Conservation (phyloP, 2,113 vertebrate species). For the Aleadryas rufinucha region DNA sequence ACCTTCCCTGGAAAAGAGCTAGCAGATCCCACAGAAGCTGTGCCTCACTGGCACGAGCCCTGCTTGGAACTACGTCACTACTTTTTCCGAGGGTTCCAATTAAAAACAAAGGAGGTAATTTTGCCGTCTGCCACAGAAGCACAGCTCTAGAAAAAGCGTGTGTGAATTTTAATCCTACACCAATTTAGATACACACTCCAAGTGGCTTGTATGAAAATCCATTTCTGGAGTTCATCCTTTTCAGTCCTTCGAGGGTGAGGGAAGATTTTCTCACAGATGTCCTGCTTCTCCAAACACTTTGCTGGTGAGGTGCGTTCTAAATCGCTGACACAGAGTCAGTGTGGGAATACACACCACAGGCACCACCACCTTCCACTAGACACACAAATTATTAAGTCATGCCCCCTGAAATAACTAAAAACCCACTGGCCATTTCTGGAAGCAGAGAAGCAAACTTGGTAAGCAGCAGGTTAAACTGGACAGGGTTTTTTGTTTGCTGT, state of each 20-base stretch:
- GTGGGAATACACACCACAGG: neutral
- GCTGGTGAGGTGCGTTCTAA: neutral
- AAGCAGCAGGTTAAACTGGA: neutral
- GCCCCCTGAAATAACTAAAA: neutral
- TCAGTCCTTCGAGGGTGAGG: neutral
- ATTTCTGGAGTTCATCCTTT: neutral
- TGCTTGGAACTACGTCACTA: accelerated
- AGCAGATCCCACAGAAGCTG: neutral
- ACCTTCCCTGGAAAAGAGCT: neutral
- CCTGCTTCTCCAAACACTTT: neutral
- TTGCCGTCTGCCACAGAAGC: neutral
- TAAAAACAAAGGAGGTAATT: neutral
- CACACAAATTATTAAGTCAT: neutral
- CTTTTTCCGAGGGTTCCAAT: neutral
- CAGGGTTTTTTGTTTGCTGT: neutral
- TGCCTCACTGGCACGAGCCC: neutral
- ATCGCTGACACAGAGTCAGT: neutral
- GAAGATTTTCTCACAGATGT: neutral
- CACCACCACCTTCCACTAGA: neutral
- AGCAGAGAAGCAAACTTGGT: neutral
- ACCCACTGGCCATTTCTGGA: neutral
- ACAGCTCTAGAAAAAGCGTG: neutral
- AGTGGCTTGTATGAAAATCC: neutral
- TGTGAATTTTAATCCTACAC: neutral
- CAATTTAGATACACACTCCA: neutral